Base-by-base conservation (phyloP, 2,797 vertebrate genomes). In the Sandelia bainsii region DNA sequence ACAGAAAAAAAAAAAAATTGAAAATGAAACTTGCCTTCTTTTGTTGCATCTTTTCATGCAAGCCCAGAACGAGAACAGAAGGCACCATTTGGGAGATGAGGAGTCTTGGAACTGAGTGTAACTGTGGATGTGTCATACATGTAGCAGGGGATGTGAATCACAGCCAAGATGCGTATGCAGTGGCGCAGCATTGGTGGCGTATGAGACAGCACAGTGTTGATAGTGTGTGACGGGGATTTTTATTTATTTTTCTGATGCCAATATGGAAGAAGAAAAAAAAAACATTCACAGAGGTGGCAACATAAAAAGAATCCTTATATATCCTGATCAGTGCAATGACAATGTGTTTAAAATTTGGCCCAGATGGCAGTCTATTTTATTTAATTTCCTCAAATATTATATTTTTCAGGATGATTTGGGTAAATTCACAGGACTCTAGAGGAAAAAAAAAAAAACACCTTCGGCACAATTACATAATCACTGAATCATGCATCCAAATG, bases 111-210 rank as follows among this genome's bases (percentile, higher is more conserved):
- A 89, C 87, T 59, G 40, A 89, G 78, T 85, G 90, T 90, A 87
- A 86, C 85, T 90, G 89, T 89, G 87, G 87, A 91, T 91, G 89
- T 92, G 87, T 92, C 90, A 92, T 86, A 85, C 80, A 81, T 91
- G 88, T 88, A 86, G 80, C 89, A 84, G 80, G 82, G 84, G 80
- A 85, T 53, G 79, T 90, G 91, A 91, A 83, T 93, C 90, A 89
- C 70, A 63, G 85, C 88, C 87, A 84, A 86, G 79, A 34, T 80
- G 68, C 67, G 82, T 53, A 74, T 80, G 79, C 71, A 37, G 71
- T 75, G 23, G 56, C 62, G 64, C 45, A 34, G 80, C 68, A 64
- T 61, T 20, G 62, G 59, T 66, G 87, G 78, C 79, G 79, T 70
- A 57, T 81, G 75, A 83, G 81, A 72, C 63, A 39, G 48, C 70